These are phyloP conservation scores for Anastrepha ludens DNA, from an alignment of 1,140 invertebrate genomes.

Conservation along the genomic window DNA sequence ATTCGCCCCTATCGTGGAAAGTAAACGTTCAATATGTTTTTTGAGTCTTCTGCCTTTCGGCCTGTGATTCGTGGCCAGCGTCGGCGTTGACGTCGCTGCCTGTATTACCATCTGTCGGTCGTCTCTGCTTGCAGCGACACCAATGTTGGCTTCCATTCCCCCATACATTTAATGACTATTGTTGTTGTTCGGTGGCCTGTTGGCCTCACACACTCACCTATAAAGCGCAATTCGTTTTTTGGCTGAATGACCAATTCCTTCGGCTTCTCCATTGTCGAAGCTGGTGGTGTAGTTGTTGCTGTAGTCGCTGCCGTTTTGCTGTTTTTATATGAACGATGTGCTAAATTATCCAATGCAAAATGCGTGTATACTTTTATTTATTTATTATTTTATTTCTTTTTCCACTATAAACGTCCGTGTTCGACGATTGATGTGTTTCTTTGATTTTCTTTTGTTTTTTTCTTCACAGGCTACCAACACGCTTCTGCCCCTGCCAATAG, in stretches of 20 bases:
- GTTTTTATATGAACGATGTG: constrained; percentile 23
- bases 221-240: constrained; percentile 70
- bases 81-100: background rate
- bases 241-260: constrained; percentile 66
- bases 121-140: background rate
- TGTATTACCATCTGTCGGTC: background rate
- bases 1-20: background rate
- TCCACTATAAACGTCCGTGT: background rate
- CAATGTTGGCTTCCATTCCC: background rate
- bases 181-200: background rate
- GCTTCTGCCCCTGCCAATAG: constrained; percentile 24
- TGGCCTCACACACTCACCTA: constrained; percentile 65
- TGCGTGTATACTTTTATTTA: constrained; percentile 1
- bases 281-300: constrained; percentile 2
- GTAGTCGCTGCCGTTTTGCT: constrained; percentile 51
- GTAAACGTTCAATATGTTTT: background rate
- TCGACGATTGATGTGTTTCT: background rate
- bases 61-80: background rate
- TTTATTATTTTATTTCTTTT: constrained; percentile 9
- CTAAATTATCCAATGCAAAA: background rate
- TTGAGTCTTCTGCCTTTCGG: too few relatives aligned
- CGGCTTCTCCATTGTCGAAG: constrained; percentile 53
- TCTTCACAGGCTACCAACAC: constrained; percentile 13
- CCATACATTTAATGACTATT: background rate
- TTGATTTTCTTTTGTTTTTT: background rate